phyloP scores from a whole-genome alignment of 2,113 vertebrate genomes.

The Sus scrofa region DNA sequence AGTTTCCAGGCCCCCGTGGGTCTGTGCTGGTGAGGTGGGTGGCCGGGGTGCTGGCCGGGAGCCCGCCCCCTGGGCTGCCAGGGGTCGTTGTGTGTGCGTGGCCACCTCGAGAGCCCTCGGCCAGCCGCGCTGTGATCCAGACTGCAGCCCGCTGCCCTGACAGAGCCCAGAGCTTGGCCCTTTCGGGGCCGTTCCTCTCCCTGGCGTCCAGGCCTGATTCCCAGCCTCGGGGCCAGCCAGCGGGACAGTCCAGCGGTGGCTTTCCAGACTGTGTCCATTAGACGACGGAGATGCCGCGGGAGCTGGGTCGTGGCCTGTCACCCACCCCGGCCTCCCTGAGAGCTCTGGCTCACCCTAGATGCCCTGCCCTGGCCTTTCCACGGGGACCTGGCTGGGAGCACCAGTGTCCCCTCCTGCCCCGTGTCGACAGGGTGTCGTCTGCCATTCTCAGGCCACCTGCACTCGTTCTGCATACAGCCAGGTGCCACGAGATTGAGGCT shows the following conservation, averaged over 20 bases:
- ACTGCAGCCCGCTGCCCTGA: rapidly evolving
- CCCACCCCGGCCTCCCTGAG: not conserved
- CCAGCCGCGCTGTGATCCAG: rapidly evolving
- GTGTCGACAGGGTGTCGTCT: not conserved
- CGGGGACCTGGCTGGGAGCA: not conserved
- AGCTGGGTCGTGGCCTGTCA: not conserved
- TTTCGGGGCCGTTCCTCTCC: rapidly evolving
- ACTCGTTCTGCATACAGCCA: rapidly evolving
- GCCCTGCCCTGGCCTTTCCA: rapidly evolving
- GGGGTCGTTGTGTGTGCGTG: rapidly evolving
- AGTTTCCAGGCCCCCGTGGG: not conserved
- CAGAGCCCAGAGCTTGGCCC: rapidly evolving
- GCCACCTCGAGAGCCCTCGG: rapidly evolving
- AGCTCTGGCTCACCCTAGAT: not conserved
- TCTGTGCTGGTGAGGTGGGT: rapidly evolving
- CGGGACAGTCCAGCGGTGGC: rapidly evolving
- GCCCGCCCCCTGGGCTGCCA: not conserved
- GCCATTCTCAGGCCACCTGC: not conserved
- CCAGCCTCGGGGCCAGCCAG: not conserved
- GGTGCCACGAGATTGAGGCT: not conserved
- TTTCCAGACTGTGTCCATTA: rapidly evolving
- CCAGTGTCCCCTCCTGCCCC: too few species aligned
- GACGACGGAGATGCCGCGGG: rapidly evolving
- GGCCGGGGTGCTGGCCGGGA: not conserved
- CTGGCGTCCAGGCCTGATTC: rapidly evolving